These are phyloP conservation scores for Nymphicus hollandicus DNA, from an alignment of 2,113 vertebrate genomes.

Conservation along the genomic window DNA sequence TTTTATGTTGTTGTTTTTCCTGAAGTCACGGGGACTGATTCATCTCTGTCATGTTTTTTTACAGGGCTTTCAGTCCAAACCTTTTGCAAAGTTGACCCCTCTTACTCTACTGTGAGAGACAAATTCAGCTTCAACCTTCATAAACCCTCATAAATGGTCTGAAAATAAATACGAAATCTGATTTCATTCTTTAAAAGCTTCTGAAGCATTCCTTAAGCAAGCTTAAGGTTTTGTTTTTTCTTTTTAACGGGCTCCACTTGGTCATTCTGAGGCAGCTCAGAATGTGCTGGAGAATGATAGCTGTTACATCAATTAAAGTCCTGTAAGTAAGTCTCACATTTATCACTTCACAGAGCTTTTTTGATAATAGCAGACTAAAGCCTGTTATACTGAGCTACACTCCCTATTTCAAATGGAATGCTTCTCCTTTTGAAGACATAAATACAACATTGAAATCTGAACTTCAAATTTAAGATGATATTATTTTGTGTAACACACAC, in stretches of 20 bases:
- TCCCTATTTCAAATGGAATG: neutral
- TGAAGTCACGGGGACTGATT: neutral
- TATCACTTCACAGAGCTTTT: neutral
- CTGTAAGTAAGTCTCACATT: neutral
- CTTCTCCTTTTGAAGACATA: neutral
- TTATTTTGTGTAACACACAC: neutral
- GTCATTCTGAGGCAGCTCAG: neutral
- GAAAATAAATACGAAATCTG: neutral
- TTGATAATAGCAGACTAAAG: neutral
- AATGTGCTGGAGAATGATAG: neutral
- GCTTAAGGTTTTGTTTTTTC: neutral
- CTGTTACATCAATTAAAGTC: neutral
- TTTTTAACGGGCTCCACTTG: neutral
- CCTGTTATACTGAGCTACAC: neutral
- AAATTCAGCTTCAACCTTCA: neutral
- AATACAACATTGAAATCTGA: neutral
- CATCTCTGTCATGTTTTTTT: neutral
- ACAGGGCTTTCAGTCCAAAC: neutral
- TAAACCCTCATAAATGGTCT: neutral
- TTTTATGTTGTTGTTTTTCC: neutral
- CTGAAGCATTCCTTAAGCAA: neutral
- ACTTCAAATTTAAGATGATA: neutral
- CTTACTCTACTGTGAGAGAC: neutral
- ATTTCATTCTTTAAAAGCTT: neutral
- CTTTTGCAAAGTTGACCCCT: neutral